Percentiles rank a stretch among this genome's conserved stretches.
Conservation (phyloP, 2,113 vertebrate genomes). For the Typhlomys cinereus region DNA sequence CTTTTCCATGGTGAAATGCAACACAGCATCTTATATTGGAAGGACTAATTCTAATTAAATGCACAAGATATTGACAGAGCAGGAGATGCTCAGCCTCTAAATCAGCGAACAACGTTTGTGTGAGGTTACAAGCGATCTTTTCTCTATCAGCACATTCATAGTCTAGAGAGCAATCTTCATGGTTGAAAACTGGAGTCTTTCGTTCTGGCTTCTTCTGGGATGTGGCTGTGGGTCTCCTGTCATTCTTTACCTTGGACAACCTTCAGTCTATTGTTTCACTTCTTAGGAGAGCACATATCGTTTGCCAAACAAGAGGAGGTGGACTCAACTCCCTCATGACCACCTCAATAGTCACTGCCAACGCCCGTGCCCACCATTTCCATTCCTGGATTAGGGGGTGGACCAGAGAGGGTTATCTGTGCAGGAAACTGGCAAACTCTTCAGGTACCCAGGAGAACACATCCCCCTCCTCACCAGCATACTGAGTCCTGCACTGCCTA, state of each 20-base stretch:
- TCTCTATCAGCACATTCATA: background rate
- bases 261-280: no score
- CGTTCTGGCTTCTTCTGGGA: background rate
- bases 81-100: background rate
- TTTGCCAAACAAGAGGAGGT: no score
- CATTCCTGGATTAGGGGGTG: background rate
- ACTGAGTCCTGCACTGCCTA: background rate
- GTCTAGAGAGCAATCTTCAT: background rate
- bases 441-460: background rate
- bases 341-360: background rate
- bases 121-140: fast-evolving
- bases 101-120: background rate
- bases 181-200: background rate
- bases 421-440: background rate
- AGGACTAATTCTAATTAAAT: background rate
- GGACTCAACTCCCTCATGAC: no score
- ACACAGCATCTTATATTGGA: no score
- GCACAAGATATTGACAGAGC: background rate
- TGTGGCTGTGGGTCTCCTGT: no score
- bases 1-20: no score
- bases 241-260: background rate
- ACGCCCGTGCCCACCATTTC: fast-evolving
- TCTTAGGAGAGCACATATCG: no score
- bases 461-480: no score
- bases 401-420: background rate